Evolutionary conservation across 2,888 invertebrate species (phyloP).

Genomic region (Cataglyphis albicans): DNA sequence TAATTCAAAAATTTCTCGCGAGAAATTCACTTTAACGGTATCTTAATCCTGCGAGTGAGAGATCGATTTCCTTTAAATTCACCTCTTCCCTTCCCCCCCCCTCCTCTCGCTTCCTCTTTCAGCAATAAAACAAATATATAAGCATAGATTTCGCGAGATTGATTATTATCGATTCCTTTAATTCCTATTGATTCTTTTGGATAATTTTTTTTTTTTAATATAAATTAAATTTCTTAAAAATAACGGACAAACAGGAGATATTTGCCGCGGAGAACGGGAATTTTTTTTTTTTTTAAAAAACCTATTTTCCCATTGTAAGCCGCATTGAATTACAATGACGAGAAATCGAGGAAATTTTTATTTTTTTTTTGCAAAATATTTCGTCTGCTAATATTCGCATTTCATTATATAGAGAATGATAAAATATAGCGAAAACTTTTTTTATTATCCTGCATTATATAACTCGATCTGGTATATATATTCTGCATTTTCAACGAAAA

Average conservation of each 20-base stretch:
- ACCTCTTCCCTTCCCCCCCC: background rate
- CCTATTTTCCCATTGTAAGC: background rate
- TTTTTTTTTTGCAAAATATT: background rate
- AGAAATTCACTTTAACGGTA: background rate
- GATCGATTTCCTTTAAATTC: slow-evolving; percentile 1
- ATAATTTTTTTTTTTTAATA: background rate
- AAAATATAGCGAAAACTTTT: too few relatives aligned
- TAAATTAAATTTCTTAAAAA: background rate
- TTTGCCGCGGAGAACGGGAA: background rate
- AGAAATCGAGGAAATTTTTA: background rate
- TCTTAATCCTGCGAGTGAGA: background rate
- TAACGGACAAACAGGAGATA: slow-evolving; percentile 27
- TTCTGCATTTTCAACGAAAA: background rate
- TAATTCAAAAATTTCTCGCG: slow-evolving; percentile 15
- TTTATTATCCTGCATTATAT: background rate
- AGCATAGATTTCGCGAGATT: slow-evolving; percentile 20
- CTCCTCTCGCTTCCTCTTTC: background rate
- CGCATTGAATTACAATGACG: background rate
- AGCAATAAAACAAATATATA: slow-evolving; percentile 1
- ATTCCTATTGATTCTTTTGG: background rate
- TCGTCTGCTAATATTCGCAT: background rate
- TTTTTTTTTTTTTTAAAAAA: background rate
- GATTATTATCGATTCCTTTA: slow-evolving; percentile 3
- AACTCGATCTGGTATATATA: background rate
- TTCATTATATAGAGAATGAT: background rate